Evolutionary conservation across 2,888 invertebrate genomes (phyloP).

Genomic region (Diarsia dahlii): DNA sequence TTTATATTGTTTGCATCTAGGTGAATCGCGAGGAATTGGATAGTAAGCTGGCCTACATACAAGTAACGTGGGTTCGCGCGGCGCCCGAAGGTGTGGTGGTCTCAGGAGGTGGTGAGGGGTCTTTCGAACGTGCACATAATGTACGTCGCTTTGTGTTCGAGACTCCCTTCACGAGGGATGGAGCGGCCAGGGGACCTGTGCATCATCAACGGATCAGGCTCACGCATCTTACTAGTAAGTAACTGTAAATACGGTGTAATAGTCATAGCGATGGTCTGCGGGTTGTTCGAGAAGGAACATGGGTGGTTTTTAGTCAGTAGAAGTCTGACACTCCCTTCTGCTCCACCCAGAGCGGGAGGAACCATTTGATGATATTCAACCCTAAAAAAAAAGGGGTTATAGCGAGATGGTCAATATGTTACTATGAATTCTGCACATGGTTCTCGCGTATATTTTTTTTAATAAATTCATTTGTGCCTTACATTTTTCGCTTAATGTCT

Average conservation of each 20-base stretch:
- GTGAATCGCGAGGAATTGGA: constrained; percentile 95
- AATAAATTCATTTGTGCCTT: not conserved
- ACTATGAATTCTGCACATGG: not conserved
- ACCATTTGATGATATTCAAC: too few species aligned
- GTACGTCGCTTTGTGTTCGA: constrained; percentile 97
- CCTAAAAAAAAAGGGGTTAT: too few species aligned
- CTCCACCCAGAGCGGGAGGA: too few species aligned
- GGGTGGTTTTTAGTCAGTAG: too few species aligned
- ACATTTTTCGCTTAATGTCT: not conserved
- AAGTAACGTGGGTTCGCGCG: constrained; percentile 98
- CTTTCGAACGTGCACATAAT: constrained; percentile 97
- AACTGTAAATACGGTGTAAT: not conserved
- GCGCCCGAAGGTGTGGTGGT: constrained; percentile 96
- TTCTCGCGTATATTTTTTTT: not conserved
- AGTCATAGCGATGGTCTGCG: not conserved
- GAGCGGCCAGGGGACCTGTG: constrained; percentile 94
- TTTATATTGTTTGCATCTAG: constrained; percentile 77
- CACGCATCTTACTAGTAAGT: constrained; percentile 96
- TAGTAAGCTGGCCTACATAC: constrained; percentile 96
- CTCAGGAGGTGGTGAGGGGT: constrained; percentile 92
- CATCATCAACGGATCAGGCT: constrained; percentile 98
- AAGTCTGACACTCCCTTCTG: too few species aligned
- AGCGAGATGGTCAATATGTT: not conserved
- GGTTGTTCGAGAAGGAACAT: too few species aligned
- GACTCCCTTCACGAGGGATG: constrained; percentile 97